Percentiles rank a stretch among this genome's conserved stretches.
These are phyloP conservation scores for Laticauda colubrina DNA, from an alignment of 2,113 vertebrate species.

Conservation along the genomic window DNA sequence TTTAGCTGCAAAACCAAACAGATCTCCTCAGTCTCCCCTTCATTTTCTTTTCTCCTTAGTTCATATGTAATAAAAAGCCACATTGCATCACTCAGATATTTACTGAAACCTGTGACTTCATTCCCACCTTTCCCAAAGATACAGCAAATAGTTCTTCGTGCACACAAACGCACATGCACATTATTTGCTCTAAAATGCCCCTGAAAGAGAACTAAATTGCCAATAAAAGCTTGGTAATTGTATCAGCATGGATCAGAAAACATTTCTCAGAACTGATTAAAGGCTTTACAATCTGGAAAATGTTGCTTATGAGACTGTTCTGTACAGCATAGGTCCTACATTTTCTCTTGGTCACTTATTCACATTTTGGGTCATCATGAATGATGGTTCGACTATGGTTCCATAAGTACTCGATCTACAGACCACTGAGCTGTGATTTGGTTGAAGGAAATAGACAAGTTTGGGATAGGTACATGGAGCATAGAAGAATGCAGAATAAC, in stretches of 20 bases:
- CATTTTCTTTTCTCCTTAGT: conserved; percentile 51
- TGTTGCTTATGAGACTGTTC: conserved; percentile 49
- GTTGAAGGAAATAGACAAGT: no score
- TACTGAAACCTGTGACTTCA: conserved; percentile 80
- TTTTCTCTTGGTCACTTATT: conserved; percentile 66
- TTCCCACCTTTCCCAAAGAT: conserved; percentile 82
- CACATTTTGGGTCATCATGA: conserved; percentile 57
- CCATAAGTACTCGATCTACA: no score
- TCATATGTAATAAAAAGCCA: conserved; percentile 57
- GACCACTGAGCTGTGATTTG: no score
- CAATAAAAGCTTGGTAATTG: conserved; percentile 84
- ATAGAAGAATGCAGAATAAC: no score
- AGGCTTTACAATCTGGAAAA: conserved; percentile 70
- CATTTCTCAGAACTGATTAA: conserved; percentile 79
- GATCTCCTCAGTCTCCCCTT: conserved; percentile 23
- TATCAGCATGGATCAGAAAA: conserved; percentile 86
- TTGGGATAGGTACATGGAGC: no score
- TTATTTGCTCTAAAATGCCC: conserved; percentile 84
- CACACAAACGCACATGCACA: conserved; percentile 80
- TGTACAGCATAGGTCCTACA: conserved; percentile 57
- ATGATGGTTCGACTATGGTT: background rate
- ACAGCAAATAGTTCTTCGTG: conserved; percentile 76
- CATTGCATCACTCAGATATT: conserved; percentile 68
- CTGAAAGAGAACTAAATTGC: conserved; percentile 86
- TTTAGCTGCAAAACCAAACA: conserved; percentile 40